A percentile compares a stretch with the other conserved stretches of the same genome.
phyloP scores from a whole-genome alignment of 2,888 invertebrate genomes.

The Drosophila setosimentum region DNA sequence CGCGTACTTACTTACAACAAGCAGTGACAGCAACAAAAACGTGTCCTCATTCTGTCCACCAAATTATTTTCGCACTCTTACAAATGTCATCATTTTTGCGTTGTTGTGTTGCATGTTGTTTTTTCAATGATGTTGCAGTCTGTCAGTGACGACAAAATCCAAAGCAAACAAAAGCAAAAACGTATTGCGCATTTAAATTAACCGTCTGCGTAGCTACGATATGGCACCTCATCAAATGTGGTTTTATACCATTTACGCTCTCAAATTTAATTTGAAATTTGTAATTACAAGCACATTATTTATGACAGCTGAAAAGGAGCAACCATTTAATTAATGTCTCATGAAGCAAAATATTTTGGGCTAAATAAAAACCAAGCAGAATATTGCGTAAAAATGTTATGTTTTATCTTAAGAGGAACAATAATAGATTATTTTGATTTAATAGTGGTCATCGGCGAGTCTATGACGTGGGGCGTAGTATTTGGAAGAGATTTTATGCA shows the following conservation, averaged over 20 bases:
- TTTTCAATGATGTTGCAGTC: conserved; percentile 38
- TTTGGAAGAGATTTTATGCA: background rate
- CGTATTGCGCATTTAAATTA: conserved; percentile 24
- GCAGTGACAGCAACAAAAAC: conserved; percentile 21
- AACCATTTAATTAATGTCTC: background rate
- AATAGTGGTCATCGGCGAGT: no score
- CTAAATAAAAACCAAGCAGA: no score
- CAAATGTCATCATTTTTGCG: conserved; percentile 67
- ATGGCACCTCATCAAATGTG: background rate
- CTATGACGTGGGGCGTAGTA: background rate
- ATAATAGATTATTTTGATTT: no score
- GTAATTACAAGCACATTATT: conserved; percentile 46
- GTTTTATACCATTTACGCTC: conserved; percentile 2
- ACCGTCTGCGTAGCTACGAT: conserved; percentile 1
- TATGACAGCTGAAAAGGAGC: conserved; percentile 13
- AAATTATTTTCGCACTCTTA: conserved; percentile 73
- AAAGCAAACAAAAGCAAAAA: conserved; percentile 21
- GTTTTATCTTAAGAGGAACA: no score
- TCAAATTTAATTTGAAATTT: conserved; percentile 26
- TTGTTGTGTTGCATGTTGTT: conserved; percentile 42
- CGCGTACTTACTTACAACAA: conserved; percentile 48
- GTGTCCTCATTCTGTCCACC: conserved; percentile 8
- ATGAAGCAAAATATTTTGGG: no score
- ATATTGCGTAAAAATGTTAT: no score
- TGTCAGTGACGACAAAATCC: conserved; percentile 22